phyloP scores from a whole-genome alignment of 2,113 vertebrate genomes.

The Phalacrocorax aristotelis region DNA sequence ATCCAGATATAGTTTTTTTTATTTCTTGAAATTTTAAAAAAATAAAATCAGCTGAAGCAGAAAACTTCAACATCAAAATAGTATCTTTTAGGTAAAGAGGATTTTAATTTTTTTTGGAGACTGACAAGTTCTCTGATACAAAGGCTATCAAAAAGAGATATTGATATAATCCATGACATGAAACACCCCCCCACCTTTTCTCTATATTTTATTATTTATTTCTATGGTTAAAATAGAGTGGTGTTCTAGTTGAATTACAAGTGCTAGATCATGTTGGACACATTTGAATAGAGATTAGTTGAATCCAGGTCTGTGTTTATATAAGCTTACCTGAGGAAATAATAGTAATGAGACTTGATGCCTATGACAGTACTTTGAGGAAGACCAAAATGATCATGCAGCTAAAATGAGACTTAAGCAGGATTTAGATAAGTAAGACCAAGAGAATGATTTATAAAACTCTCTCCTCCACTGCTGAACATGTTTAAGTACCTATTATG shows the following conservation, averaged over 20 bases:
- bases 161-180: not conserved
- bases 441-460: not conserved
- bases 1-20: not conserved
- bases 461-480: not conserved
- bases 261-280: not conserved
- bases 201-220: not conserved
- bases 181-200: accelerated
- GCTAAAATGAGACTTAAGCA: not conserved
- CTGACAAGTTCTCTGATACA: not conserved
- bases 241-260: not conserved
- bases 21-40: not conserved
- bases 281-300: not conserved
- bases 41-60: not conserved
- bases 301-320: not conserved
- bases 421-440: not conserved
- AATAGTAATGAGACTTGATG: not conserved
- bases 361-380: not conserved
- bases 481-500: not conserved
- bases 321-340: not conserved
- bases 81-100: not conserved
- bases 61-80: not conserved
- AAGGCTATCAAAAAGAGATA: not conserved
- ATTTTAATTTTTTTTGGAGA: not conserved
- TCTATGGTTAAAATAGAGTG: not conserved
- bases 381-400: not conserved